A percentile compares a stretch with the other conserved stretches of the same genome.
Conservation (phyloP, 2,888 invertebrate species). For the Pristionchus entomophagus region DNA sequence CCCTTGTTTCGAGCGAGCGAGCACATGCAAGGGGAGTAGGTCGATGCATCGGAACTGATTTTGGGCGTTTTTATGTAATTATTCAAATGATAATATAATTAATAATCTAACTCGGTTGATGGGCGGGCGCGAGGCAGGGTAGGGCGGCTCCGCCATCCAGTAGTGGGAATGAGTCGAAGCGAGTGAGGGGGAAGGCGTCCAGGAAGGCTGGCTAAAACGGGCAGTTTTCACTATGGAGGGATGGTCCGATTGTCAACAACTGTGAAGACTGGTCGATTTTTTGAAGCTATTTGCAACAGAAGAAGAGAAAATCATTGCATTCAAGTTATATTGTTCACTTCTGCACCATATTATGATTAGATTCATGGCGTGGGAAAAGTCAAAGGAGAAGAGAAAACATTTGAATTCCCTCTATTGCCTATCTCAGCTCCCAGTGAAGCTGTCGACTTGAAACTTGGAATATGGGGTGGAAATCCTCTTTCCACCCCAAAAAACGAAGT, state of each 20-base stretch:
- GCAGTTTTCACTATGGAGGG: not conserved
- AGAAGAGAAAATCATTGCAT: not conserved
- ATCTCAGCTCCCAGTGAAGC: too few species aligned
- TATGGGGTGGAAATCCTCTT: too few species aligned
- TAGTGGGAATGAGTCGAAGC: conserved; percentile 69
- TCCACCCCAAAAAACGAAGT: too few species aligned
- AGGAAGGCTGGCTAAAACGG: conserved; percentile 60
- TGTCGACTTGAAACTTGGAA: too few species aligned
- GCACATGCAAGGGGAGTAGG: not conserved
- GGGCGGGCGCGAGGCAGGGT: conserved; percentile 70
- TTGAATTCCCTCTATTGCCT: not conserved
- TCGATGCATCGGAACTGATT: not conserved
- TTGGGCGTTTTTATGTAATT: not conserved
- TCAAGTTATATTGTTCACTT: too few species aligned
- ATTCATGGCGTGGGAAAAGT: too few species aligned
- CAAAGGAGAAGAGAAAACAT: not conserved
- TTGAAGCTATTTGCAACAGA: not conserved
- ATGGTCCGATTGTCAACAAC: not conserved
- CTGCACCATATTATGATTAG: not conserved
- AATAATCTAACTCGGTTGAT: conserved; percentile 73
- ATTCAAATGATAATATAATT: not conserved
- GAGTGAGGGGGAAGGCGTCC: conserved; percentile 57
- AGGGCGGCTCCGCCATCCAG: conserved; percentile 66
- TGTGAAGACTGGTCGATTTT: not conserved
- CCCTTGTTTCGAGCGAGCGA: not conserved